phyloP scores from a whole-genome alignment of 2,113 vertebrate species.

The Parotia lawesii region DNA sequence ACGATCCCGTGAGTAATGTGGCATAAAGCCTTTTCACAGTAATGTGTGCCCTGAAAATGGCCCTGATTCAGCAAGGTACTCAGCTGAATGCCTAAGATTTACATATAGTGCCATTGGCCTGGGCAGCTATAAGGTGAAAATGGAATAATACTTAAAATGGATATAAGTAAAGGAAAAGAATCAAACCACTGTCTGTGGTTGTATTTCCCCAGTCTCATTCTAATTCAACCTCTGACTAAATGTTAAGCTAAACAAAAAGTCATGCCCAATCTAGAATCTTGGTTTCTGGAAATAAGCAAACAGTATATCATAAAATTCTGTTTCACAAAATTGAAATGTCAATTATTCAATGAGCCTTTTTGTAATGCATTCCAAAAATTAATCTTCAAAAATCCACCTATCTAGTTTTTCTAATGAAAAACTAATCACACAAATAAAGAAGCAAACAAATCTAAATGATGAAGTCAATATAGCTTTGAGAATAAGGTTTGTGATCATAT shows the following conservation, averaged over 20 bases:
- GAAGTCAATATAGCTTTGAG: not conserved
- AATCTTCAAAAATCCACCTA: not conserved
- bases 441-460: not conserved
- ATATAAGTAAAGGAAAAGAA: not conserved
- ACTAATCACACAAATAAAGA: conserved; percentile 19
- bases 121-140: not conserved
- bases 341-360: not conserved
- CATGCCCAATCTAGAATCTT: not conserved
- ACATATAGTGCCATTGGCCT: not conserved
- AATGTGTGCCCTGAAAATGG: not conserved
- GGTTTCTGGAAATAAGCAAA: not conserved
- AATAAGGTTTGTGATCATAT: not conserved
- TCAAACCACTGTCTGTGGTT: not conserved
- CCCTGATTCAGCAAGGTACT: not conserved
- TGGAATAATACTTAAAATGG: not conserved
- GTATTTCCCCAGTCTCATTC: not conserved
- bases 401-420: not conserved
- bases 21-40: not conserved
- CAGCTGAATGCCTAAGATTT: not conserved
- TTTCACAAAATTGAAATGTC: not conserved
- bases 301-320: not conserved
- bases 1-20: not conserved
- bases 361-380: not conserved
- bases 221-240: not conserved
- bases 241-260: not conserved